Percentiles rank a stretch among this genome's conserved stretches.
These are phyloP conservation scores for Ophioninae sp. DNA, from an alignment of 2,888 invertebrate genomes.

Conservation along the genomic window DNA sequence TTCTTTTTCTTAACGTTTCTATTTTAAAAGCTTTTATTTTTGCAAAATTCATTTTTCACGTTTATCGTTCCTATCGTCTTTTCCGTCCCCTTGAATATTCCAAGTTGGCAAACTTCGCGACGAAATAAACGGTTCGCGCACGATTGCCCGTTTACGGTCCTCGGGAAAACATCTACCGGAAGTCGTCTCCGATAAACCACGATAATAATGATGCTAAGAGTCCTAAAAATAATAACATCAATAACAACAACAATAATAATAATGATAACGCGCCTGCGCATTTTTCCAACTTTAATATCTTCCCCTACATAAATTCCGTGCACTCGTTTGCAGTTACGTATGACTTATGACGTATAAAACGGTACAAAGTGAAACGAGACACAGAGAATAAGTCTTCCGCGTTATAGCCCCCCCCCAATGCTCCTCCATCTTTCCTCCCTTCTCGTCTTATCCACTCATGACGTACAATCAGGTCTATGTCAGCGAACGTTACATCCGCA, in stretches of 20 bases:
- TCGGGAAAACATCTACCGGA: conserved; percentile 33
- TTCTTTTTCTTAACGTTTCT: neutral
- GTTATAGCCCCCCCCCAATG: conserved; percentile 9
- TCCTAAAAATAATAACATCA: neutral
- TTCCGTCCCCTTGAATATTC: neutral
- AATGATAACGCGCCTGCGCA: conserved; percentile 2
- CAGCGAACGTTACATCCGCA: neutral
- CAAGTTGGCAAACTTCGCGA: neutral
- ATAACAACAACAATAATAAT: neutral
- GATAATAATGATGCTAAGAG: conserved; percentile 24
- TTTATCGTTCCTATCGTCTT: neutral
- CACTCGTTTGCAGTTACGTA: conserved; percentile 30
- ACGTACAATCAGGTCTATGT: conserved; percentile 19
- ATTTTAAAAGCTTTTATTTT: no score
- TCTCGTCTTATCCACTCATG: neutral
- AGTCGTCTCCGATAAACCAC: conserved; percentile 27
- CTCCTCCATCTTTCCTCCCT: neutral
- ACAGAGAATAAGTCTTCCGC: conserved; percentile 20
- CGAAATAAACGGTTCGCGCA: neutral
- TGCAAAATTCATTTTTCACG: neutral
- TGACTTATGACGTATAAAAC: conserved; percentile 24
- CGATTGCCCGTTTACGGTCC: neutral
- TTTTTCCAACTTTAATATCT: conserved; percentile 45
- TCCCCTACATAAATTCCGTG: neutral
- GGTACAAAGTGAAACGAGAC: conserved; percentile 15